These are phyloP conservation scores for Ceyx erithaca DNA, from an alignment of 2,797 vertebrate genomes.

Conservation along the genomic window DNA sequence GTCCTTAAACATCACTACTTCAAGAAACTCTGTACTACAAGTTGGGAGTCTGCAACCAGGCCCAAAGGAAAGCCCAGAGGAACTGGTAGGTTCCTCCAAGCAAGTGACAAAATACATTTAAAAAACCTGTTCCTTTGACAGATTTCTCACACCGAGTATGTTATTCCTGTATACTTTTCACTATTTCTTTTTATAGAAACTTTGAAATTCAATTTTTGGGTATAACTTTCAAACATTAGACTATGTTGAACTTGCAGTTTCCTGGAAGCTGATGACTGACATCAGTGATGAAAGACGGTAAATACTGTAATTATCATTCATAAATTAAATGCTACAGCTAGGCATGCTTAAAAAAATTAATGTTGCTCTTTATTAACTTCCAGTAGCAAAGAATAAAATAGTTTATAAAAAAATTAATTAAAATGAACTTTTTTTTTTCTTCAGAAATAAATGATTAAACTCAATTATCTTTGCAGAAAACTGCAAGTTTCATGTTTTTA, in stretches of 20 bases:
- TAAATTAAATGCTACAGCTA: background rate
- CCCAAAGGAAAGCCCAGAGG: background rate
- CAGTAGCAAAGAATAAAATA: background rate
- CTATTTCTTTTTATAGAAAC: background rate
- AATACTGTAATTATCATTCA: conserved; percentile 37
- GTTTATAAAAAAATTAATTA: background rate
- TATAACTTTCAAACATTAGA: background rate
- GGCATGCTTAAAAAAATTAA: background rate
- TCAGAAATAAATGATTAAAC: background rate
- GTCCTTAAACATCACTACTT: background rate
- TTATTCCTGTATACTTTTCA: background rate
- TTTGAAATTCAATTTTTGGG: background rate
- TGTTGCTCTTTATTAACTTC: conserved; percentile 40
- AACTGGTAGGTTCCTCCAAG: background rate
- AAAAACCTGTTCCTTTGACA: background rate
- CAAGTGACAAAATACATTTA: background rate
- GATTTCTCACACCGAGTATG: background rate
- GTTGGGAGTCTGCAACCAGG: background rate
- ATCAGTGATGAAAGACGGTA: background rate
- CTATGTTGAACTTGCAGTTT: background rate
- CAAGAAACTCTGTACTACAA: background rate
- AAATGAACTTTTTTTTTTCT: background rate
- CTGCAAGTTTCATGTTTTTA: background rate
- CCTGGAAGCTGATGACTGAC: background rate
- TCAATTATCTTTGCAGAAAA: conserved; percentile 23